Evolutionary conservation across 2,888 invertebrate species (phyloP).

Genomic region (Aphelenchoides bicaudatus): DNA sequence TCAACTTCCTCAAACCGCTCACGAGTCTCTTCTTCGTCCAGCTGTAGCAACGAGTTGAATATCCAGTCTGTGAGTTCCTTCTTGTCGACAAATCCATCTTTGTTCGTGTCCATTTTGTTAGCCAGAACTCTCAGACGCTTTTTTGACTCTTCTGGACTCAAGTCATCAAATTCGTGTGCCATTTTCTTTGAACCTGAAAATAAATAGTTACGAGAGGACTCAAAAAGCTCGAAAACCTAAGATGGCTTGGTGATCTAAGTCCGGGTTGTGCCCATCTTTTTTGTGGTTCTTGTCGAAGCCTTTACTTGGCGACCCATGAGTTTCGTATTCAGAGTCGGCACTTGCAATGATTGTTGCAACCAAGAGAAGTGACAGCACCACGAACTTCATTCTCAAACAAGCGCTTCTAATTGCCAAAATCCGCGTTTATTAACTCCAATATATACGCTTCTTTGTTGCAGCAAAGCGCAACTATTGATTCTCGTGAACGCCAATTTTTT

Average conservation of each 20-base stretch:
- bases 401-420: too few species aligned
- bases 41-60: slow-evolving; percentile 77
- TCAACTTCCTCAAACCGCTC: slow-evolving; percentile 68
- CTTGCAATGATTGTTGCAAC: background rate
- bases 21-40: slow-evolving; percentile 59
- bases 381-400: too few species aligned
- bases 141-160: slow-evolving; percentile 81
- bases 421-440: too few species aligned
- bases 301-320: slow-evolving; percentile 6
- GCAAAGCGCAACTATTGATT: too few species aligned
- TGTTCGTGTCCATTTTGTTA: slow-evolving; percentile 80
- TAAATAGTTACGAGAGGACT: background rate
- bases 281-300: background rate
- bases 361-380: too few species aligned
- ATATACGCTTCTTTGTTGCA: too few species aligned
- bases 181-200: slow-evolving; percentile 75
- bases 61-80: slow-evolving; percentile 79
- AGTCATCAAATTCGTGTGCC: slow-evolving; percentile 83
- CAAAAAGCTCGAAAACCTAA: slow-evolving; percentile 30
- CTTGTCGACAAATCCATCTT: slow-evolving; percentile 74
- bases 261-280: slow-evolving; percentile 23
- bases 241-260: slow-evolving; percentile 42
- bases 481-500: too few species aligned
- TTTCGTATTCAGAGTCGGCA: background rate
- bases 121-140: slow-evolving; percentile 73